Evolutionary conservation across 1,140 invertebrate genomes (phyloP), one percentile per base, ranked within the genome.

Genomic region (Pseudomyrmex flavicornis): DNA sequence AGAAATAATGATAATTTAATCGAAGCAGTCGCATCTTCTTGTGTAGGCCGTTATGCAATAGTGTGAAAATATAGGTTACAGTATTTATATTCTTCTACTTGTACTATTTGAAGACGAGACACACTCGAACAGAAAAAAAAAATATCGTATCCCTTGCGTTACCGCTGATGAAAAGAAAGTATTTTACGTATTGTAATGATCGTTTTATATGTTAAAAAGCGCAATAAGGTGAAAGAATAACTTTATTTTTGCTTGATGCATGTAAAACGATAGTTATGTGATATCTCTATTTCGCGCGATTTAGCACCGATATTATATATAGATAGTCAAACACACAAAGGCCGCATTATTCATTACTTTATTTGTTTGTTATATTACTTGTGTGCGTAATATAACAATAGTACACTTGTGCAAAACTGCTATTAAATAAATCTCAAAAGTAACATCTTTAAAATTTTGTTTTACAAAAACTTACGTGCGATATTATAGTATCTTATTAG

Each of bases 401-500:
- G 72, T 62, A 77, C 26, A 52, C 35, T 26, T 72, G 68, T 73
- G 48, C 26, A 15, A 73, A 75, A 85, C 72, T 79, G 72, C 85
- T 72, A 86, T 85, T 85, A 82, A 86, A 75, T 76, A 61, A 61
- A 35, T 13, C 13, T 46, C 52, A 79, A 84, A 52, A 68, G 35
- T 50, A 13, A 56, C 5, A n/a, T 79, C n/a, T 83, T 48, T 63
- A 12, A 85, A 85, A 77, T 73, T 83, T 89, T 20, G 70, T 68
- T 89, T 82, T 80, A 35, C 63, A 59, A 54, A 79, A 79, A 82
- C 86, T 86, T 12, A 83, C 74, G 69, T 68, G 69, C 79, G 88
- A 91, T 75, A 87, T 87, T 93, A 89, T 92, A 92, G 84, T 77
- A 85, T 79, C 65, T 77, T 91, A 89, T 91, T 35, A 7, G 35